A percentile compares a stretch with the other conserved stretches of the same genome.
Evolutionary conservation across 2,113 vertebrate genomes (phyloP).

Genomic region (Chloropsis cyanopogon): DNA sequence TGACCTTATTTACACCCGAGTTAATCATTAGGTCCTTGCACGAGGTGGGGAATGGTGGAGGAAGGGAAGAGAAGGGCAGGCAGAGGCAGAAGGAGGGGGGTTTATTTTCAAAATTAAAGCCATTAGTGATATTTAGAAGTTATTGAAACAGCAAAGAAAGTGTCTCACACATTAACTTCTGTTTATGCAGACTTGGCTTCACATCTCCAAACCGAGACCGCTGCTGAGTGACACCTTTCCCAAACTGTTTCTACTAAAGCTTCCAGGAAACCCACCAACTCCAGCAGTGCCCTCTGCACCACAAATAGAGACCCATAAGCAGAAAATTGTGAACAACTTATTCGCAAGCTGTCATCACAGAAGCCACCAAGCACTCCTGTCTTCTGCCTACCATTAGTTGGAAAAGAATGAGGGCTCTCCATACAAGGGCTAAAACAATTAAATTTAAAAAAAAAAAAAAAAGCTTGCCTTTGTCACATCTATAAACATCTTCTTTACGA

Average conservation of each 20-base stretch:
- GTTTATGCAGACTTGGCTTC: background rate
- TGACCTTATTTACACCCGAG: background rate
- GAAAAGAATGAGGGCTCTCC: background rate
- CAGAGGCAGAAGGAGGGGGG: fast-evolving
- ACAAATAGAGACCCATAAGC: fast-evolving
- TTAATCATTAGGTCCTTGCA: constrained; percentile 11
- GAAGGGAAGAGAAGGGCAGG: background rate
- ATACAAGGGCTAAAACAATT: background rate
- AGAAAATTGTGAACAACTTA: background rate
- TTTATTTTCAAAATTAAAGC: background rate
- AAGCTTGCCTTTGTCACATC: background rate
- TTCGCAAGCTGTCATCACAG: background rate
- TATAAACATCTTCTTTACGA: background rate
- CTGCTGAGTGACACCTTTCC: background rate
- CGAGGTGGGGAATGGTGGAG: background rate
- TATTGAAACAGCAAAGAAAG: background rate
- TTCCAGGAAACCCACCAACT: background rate
- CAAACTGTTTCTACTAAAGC: background rate
- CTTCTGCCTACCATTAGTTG: background rate
- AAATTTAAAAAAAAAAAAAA: background rate
- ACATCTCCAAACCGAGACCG: fast-evolving
- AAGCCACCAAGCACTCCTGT: background rate
- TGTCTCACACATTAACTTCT: background rate
- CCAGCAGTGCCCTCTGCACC: background rate
- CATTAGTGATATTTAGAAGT: background rate